A percentile compares a stretch with the other conserved stretches of the same genome.
Conservation (phyloP, 2,797 vertebrate species). For the Microchirus variegatus region DNA sequence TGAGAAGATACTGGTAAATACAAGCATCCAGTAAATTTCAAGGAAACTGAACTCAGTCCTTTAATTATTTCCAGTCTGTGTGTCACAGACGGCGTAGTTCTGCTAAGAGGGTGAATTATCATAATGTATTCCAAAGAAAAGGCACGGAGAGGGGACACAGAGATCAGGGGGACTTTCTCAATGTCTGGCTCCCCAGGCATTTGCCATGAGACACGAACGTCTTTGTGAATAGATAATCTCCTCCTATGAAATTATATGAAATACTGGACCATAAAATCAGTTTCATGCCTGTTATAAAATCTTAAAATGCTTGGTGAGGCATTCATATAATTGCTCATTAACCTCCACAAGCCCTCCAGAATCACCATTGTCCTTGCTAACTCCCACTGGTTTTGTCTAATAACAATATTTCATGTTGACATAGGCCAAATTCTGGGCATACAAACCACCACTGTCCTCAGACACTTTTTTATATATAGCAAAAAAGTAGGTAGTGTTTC, state of each 20-base stretch:
- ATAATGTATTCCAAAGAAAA: constrained; percentile 70
- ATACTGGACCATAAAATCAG: constrained; percentile 80
- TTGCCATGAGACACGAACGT: constrained; percentile 63
- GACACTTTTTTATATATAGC: constrained; percentile 4
- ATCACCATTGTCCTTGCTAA: constrained; percentile 76
- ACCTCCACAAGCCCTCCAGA: constrained; percentile 74
- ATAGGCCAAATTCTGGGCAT: constrained; percentile 51
- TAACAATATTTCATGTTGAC: constrained; percentile 70
- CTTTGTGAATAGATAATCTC: constrained; percentile 78
- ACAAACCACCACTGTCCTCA: constrained; percentile 34
- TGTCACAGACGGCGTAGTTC: constrained; percentile 53
- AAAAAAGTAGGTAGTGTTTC: constrained; percentile 12
- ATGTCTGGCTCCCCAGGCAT: constrained; percentile 58
- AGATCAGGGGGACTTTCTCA: constrained; percentile 66
- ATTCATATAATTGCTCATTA: constrained; percentile 82
- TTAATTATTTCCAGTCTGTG: constrained; percentile 42
- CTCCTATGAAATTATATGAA: constrained; percentile 77
- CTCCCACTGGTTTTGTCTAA: constrained; percentile 71
- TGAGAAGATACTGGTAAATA: constrained; percentile 27
- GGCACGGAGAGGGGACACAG: constrained; percentile 49
- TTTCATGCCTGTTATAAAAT: constrained; percentile 81
- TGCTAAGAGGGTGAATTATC: constrained; percentile 64
- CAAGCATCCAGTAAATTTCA: constrained; percentile 36
- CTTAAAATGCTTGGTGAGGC: constrained; percentile 80
- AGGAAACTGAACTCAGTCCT: constrained; percentile 41